A percentile compares a stretch with the other conserved stretches of the same genome.
phyloP scores from a whole-genome alignment of 2,888 invertebrate genomes.

The Drosophila barbarae region DNA sequence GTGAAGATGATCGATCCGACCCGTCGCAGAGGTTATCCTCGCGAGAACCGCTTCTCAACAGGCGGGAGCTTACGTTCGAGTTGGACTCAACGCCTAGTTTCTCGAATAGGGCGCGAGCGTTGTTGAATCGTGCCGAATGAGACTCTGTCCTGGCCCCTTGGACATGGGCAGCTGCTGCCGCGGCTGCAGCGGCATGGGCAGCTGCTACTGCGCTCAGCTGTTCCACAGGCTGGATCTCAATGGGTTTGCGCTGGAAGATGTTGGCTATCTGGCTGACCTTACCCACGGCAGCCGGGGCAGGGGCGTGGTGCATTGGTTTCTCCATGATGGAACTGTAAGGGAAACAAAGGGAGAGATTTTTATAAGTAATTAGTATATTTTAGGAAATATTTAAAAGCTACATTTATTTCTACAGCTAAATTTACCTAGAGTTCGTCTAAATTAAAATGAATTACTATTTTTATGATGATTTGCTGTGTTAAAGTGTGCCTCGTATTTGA shows the following conservation, averaged over 20 bases:
- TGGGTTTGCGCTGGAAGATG: slow-evolving; percentile 89
- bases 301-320: slow-evolving; percentile 81
- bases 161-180: slow-evolving; percentile 77
- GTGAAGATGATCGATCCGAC: slow-evolving; percentile 77
- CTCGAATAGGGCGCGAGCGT: slow-evolving; percentile 94
- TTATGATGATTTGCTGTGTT: background rate
- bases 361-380: background rate
- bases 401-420: background rate
- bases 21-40: slow-evolving; percentile 79
- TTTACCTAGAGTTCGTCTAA: background rate
- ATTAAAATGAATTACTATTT: background rate
- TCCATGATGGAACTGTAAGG: slow-evolving; percentile 80
- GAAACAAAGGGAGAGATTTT: background rate
- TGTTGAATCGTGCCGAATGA: slow-evolving; percentile 94
- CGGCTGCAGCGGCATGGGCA: slow-evolving; percentile 76
- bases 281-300: slow-evolving; percentile 82
- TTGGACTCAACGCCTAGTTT: slow-evolving; percentile 89
- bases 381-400: no score
- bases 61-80: slow-evolving; percentile 76
- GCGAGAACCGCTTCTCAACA: slow-evolving; percentile 78
- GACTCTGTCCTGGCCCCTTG: slow-evolving; percentile 89
- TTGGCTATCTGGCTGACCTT: slow-evolving; percentile 96
- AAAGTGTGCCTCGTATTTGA: background rate
- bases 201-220: slow-evolving; percentile 77
- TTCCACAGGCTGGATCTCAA: slow-evolving; percentile 80